phyloP scores from a whole-genome alignment of 2,888 invertebrate species.

The Latrodectus elegans region DNA sequence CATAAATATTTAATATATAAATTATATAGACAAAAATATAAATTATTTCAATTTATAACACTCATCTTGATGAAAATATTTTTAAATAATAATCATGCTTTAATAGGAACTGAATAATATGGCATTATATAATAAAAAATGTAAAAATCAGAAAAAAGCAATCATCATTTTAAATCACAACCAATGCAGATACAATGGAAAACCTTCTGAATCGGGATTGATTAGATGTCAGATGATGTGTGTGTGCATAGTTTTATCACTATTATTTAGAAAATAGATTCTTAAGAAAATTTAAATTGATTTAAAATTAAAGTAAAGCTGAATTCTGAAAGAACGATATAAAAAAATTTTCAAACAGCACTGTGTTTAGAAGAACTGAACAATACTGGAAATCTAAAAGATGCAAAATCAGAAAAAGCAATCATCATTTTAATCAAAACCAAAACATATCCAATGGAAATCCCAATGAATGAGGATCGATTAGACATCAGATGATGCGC shows the following conservation, averaged over 20 bases:
- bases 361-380: too few species aligned
- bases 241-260: background rate
- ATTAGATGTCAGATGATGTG: background rate
- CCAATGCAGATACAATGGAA: background rate
- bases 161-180: background rate
- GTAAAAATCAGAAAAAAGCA: too few species aligned
- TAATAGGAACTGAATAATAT: too few species aligned
- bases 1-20: background rate
- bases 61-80: too few species aligned
- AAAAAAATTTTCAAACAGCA: too few species aligned
- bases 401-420: background rate
- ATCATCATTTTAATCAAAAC: background rate
- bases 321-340: too few species aligned
- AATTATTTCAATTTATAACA: too few species aligned
- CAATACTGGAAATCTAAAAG: background rate
- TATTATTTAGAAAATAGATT: too few species aligned
- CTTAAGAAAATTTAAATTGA: too few species aligned
- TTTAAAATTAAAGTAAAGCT: too few species aligned
- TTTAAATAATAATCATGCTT: too few species aligned
- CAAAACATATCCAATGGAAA: background rate
- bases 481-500: background rate
- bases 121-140: too few species aligned
- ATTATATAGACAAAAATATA: background rate
- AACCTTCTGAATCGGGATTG: background rate
- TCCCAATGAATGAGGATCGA: background rate